Evolutionary conservation across 2,888 invertebrate species (phyloP).

Genomic region (Amblyjoppa fuscipennis): DNA sequence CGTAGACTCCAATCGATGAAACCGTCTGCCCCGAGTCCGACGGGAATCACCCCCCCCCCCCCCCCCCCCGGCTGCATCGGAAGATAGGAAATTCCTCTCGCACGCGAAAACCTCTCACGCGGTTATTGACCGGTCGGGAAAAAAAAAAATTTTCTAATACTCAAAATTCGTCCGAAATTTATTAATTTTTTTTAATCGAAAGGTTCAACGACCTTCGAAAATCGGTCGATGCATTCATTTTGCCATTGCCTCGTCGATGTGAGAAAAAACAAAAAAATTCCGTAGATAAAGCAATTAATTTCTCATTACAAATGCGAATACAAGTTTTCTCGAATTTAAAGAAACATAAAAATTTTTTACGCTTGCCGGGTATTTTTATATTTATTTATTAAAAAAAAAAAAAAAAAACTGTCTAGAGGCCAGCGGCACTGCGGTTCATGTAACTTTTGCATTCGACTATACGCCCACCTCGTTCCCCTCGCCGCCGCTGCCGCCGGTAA

Average conservation of each 20-base stretch:
- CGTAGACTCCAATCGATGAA: slow-evolving; percentile 77
- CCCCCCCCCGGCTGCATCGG: slow-evolving; percentile 9
- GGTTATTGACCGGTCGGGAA: neutral
- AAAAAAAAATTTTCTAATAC: neutral
- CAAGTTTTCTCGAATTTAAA: too few relatives aligned
- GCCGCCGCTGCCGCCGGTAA: slow-evolving; percentile 26
- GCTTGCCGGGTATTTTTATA: neutral
- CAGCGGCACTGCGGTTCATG: slow-evolving; percentile 17
- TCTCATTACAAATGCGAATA: neutral
- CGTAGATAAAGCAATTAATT: neutral
- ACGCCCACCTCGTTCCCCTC: slow-evolving; percentile 45
- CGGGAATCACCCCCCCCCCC: slow-evolving; percentile 66
- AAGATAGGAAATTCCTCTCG: slow-evolving; percentile 32
- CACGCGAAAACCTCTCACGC: neutral
- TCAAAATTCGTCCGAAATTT: neutral
- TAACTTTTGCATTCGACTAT: slow-evolving; percentile 55
- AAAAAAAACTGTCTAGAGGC: neutral
- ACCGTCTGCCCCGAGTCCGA: slow-evolving; percentile 76
- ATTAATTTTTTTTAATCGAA: neutral
- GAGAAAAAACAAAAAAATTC: neutral
- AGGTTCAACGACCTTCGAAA: neutral
- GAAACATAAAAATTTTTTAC: neutral
- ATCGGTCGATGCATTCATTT: neutral
- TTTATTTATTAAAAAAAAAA: neutral
- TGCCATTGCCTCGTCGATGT: neutral